Evolutionary conservation across 2,888 invertebrate genomes (phyloP).

Genomic region (Trachelus stipa): DNA sequence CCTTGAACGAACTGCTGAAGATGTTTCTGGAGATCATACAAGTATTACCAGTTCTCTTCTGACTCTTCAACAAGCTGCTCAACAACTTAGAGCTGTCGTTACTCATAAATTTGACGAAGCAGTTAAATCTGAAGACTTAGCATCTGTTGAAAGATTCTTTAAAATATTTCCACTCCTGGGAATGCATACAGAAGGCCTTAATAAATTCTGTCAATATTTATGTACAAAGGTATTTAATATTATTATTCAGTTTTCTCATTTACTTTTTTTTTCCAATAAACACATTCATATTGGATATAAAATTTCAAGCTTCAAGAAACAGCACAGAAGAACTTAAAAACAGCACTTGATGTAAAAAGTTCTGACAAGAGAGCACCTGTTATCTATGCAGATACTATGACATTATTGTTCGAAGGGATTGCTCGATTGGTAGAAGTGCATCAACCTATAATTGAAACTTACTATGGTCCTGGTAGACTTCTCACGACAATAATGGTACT

Average conservation of each 20-base stretch:
- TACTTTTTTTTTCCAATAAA: background rate
- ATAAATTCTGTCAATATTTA: constrained; percentile 87
- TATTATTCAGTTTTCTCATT: background rate
- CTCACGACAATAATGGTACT: constrained; percentile 78
- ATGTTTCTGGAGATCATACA: constrained; percentile 79
- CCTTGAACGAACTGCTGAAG: constrained; percentile 80
- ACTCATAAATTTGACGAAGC: constrained; percentile 91
- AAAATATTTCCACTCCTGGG: constrained; percentile 96
- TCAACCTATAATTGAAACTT: constrained; percentile 89
- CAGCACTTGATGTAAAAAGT: constrained; percentile 74
- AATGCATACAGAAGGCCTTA: constrained; percentile 89
- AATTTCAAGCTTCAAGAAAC: constrained; percentile 71
- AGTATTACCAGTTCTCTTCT: constrained; percentile 79
- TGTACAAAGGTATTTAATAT: constrained; percentile 76
- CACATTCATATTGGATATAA: background rate
- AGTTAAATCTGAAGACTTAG: constrained; percentile 86
- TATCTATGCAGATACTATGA: constrained; percentile 87
- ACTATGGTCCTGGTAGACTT: constrained; percentile 85
- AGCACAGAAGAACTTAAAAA: constrained; percentile 78
- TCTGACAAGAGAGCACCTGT: constrained; percentile 81
- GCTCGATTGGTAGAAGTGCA: constrained; percentile 87
- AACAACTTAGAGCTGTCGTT: constrained; percentile 77
- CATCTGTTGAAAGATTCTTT: constrained; percentile 93
- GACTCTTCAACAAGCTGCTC: constrained; percentile 81
- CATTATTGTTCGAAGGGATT: constrained; percentile 85